phyloP scores from a whole-genome alignment of 2,797 vertebrate genomes.

The Chelmon rostratus region DNA sequence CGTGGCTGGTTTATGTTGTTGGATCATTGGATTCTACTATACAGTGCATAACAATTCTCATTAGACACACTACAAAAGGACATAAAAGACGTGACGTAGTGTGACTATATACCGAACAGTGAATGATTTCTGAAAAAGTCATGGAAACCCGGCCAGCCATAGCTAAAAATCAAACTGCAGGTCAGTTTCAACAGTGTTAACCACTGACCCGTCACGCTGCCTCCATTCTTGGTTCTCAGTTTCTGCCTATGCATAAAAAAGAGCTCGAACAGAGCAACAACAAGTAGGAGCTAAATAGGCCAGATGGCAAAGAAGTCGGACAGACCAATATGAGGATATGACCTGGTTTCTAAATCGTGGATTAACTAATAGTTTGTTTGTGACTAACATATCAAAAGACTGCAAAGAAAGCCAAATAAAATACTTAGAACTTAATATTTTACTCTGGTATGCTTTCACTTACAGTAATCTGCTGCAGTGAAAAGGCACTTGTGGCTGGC shows the following conservation, averaged over 20 bases:
- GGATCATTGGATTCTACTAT: background rate
- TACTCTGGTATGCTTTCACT: background rate
- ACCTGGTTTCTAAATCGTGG: slow-evolving; percentile 60
- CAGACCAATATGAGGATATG: slow-evolving; percentile 45
- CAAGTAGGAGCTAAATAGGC: slow-evolving; percentile 37
- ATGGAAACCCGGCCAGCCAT: slow-evolving; percentile 14
- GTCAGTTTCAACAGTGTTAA: slow-evolving; percentile 14
- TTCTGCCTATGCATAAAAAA: slow-evolving; percentile 34
- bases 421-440: slow-evolving; percentile 14
- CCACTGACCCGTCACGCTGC: background rate
- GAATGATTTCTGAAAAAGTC: slow-evolving; percentile 1
- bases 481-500: slow-evolving; percentile 2
- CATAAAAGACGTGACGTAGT: background rate
- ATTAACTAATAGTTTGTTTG: slow-evolving; percentile 49
- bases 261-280: slow-evolving; percentile 28
- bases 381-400: slow-evolving; percentile 32
- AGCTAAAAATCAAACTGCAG: slow-evolving; percentile 12
- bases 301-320: slow-evolving; percentile 50
- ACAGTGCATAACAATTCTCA: background rate
- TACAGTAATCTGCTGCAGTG: background rate
- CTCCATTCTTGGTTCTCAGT: slow-evolving; percentile 28
- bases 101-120: background rate
- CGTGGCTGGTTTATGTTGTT: background rate
- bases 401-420: slow-evolving; percentile 16
- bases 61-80: background rate